A percentile compares a stretch with the other conserved stretches of the same genome.
phyloP scores from a whole-genome alignment of 2,888 invertebrate genomes.

The Cistogaster globosa region DNA sequence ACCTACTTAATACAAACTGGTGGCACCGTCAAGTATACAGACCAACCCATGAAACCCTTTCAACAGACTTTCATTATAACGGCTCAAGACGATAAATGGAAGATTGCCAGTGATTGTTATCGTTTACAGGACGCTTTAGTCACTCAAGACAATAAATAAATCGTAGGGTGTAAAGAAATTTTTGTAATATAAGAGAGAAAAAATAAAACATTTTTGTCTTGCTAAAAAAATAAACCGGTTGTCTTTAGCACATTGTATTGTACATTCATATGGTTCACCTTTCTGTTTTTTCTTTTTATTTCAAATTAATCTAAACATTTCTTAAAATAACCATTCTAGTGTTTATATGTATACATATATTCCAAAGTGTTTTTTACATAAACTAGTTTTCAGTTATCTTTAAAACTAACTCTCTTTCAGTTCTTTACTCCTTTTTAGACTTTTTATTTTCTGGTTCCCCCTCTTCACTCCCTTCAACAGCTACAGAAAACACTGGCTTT shows the following conservation, averaged over 20 bases:
- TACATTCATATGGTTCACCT: too few species aligned
- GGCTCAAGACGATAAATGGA: conserved; percentile 95
- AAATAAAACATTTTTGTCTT: too few species aligned
- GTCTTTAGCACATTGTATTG: too few species aligned
- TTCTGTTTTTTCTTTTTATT: background rate
- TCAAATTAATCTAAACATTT: background rate
- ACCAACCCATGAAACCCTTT: conserved; percentile 87
- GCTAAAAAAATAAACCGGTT: too few species aligned
- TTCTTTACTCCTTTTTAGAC: conserved; percentile 76
- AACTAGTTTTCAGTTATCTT: background rate
- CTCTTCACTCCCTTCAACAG: conserved; percentile 33
- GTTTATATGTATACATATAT: background rate
- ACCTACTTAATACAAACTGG: conserved; percentile 93
- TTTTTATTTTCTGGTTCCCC: conserved; percentile 80
- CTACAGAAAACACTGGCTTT: conserved; percentile 88
- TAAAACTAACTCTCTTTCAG: background rate
- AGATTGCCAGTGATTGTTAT: conserved; percentile 95
- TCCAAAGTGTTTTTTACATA: background rate
- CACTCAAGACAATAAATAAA: conserved; percentile 62
- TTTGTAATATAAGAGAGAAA: too few species aligned
- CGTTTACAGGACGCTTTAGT: conserved; percentile 87
- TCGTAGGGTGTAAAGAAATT: background rate
- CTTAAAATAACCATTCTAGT: background rate
- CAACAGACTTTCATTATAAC: conserved; percentile 94
- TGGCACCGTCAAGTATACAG: conserved; percentile 90